Conservation (phyloP, 2,113 vertebrate species). For the Brachyhypopomus gauderio region DNA sequence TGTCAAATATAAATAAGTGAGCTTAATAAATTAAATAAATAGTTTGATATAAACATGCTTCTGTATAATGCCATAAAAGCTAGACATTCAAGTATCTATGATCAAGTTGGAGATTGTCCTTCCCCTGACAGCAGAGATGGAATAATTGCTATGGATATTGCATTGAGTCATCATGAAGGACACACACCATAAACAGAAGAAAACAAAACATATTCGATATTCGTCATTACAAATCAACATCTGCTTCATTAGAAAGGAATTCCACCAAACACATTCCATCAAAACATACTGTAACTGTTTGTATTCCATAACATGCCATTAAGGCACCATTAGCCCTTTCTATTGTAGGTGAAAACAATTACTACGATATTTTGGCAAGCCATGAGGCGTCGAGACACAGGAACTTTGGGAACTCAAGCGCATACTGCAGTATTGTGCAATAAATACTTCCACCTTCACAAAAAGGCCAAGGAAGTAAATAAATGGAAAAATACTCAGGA, state of each 20-base stretch:
- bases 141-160: conserved; percentile 15
- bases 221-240: background rate
- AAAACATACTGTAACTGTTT: conserved; percentile 16
- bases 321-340: conserved; percentile 43
- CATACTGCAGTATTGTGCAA: conserved; percentile 54
- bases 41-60: conserved; percentile 55
- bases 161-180: background rate
- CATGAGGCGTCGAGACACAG: conserved; percentile 56
- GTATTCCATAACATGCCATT: conserved; percentile 43
- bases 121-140: background rate
- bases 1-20: conserved; percentile 65
- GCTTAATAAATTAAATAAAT: conserved; percentile 73
- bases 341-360: conserved; percentile 53
- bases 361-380: conserved; percentile 57
- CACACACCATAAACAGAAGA: background rate
- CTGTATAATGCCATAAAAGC: conserved; percentile 10
- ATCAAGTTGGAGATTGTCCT: background rate
- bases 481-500: background rate
- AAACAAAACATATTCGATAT: conserved; percentile 23
- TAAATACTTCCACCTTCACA: conserved; percentile 62
- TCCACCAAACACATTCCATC: conserved; percentile 32
- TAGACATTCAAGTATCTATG: conserved; percentile 52
- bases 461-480: conserved; percentile 37
- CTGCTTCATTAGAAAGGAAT: background rate
- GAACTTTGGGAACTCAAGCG: conserved; percentile 62